Conservation (phyloP, 2,797 vertebrate genomes). For the Euphonia xanthogaster region DNA sequence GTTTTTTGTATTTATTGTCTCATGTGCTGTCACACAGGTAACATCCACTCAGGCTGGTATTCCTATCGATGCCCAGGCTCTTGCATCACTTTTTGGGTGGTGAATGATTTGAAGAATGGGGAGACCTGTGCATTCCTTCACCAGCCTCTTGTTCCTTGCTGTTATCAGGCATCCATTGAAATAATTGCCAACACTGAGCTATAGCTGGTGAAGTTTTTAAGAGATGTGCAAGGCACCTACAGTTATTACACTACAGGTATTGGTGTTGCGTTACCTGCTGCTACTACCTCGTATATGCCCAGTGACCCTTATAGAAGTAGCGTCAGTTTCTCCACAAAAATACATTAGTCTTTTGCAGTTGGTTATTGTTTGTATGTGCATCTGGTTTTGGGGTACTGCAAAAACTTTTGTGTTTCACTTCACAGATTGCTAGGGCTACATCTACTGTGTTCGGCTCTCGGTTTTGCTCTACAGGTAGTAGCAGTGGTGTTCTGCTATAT, state of each 20-base stretch:
- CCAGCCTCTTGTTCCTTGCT: background rate
- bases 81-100: background rate
- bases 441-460: background rate
- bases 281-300: rapidly evolving
- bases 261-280: background rate
- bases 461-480: background rate
- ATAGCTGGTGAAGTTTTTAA: background rate
- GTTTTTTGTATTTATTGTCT: background rate
- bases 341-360: background rate
- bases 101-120: background rate
- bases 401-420: background rate
- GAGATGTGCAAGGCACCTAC: background rate
- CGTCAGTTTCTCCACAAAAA: background rate
- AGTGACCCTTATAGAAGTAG: background rate
- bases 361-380: background rate
- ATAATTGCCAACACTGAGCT: background rate
- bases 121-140: background rate
- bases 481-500: background rate
- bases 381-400: background rate
- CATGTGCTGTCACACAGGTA: background rate
- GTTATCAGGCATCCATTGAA: rapidly evolving
- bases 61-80: background rate
- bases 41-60: background rate
- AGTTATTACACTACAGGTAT: background rate
- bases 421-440: background rate